Conservation (phyloP, 1,140 invertebrate genomes). For the Pseudomyrmex sp. region DNA sequence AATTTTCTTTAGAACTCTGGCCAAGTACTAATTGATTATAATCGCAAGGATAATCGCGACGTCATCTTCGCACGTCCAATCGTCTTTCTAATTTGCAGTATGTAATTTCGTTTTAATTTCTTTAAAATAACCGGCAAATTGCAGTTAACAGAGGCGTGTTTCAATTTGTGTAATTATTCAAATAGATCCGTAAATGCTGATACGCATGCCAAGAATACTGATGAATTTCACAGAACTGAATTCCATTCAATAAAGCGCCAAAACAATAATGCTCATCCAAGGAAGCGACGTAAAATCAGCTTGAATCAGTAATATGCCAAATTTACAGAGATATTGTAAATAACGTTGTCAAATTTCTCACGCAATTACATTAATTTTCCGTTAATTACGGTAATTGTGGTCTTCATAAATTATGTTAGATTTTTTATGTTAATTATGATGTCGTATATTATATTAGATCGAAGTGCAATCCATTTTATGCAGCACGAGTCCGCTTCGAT, state of each 20-base stretch:
- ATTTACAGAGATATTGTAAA: background rate
- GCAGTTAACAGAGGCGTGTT: background rate
- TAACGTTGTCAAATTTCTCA: background rate
- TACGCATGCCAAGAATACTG: background rate
- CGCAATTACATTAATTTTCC: no score
- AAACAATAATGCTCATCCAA: background rate
- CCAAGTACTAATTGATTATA: no score
- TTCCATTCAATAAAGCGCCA: background rate
- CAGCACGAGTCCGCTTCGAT: background rate
- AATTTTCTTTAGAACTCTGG: no score
- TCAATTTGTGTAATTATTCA: conserved; percentile 32
- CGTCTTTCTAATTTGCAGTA: no score
- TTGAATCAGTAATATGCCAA: background rate
- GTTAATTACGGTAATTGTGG: no score
- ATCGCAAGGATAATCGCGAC: background rate
- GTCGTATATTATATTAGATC: no score
- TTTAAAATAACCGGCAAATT: background rate
- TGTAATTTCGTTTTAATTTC: conserved; percentile 10
- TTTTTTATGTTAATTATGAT: no score
- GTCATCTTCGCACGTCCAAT: no score
- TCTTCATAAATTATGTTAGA: no score
- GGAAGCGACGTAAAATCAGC: background rate
- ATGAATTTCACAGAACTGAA: background rate
- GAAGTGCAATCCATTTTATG: conserved; percentile 17
- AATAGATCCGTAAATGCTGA: background rate